Base-by-base conservation (phyloP, 2,888 invertebrate genomes). In the Amiota minor region DNA sequence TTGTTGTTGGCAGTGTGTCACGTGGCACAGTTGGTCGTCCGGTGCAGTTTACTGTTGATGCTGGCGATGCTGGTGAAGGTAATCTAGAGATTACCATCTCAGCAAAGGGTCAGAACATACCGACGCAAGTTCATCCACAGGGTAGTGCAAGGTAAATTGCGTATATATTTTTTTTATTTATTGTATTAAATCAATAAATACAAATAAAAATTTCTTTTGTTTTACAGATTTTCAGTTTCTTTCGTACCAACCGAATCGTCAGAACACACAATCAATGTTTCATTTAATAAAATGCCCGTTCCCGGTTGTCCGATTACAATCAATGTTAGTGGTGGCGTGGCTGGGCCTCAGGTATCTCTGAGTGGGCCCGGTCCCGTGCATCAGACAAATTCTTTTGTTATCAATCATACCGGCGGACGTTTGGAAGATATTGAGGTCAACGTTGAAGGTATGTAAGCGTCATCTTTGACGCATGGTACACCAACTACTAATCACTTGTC, bases 11-110 rank as follows among this genome's bases (percentile, higher is more conserved):
- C 67, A 93, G 94, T 80, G 94, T 96, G 62, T 94, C 94, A 14
- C 93, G 95, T 35, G 94, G 94, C 73, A 93, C 93, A n/a, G 95
- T 98, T 11, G 97, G 98, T 70, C 94, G 97, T 79, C 94, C 97
- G 6, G 96, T 97, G n/a, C 97, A 97, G 86, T 95, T 98, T 86
- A 96, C 96, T 18, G 98, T 98, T 70, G 98, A 99, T 89, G 98
- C 98, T 3, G 96, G 96, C 77, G 95, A 97, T 89, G 98, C 98
- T 65, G 99, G 99, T 11, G 98, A 98, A 91, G 99, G 99, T 71
- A 97, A 97, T 90, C 91, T 99, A 79, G 98, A 99, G 91, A 98
- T 99, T 80, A 97, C 98, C 67, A 98, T 99, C 81, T 96, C 97
- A 76, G 96, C 97, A 61, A 93, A 96, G 88, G 97, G 98, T 71